Evolutionary conservation across 1,140 invertebrate genomes (phyloP).

Genomic region (Hycleus phaleratus): DNA sequence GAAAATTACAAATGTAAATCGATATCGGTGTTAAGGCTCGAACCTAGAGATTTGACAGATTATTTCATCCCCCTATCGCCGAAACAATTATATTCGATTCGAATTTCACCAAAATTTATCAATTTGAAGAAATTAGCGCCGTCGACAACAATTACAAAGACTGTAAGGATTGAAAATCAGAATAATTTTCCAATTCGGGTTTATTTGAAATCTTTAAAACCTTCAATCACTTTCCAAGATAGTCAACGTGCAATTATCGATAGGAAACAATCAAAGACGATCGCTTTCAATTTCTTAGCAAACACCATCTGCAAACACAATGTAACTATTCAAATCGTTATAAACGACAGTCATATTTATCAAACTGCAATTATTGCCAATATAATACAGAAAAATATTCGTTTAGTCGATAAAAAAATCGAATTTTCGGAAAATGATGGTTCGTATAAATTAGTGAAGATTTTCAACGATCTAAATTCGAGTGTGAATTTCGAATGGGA

Average conservation of each 20-base stretch:
- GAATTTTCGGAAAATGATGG: not conserved
- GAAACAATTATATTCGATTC: not conserved
- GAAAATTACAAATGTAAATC: not conserved
- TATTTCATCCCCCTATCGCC: not conserved
- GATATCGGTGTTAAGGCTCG: too few relatives aligned
- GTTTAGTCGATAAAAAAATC: not conserved
- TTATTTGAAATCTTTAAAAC: not conserved
- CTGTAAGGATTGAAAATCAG: not conserved
- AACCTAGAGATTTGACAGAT: not conserved
- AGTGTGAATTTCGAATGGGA: conserved; percentile 19
- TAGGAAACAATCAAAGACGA: not conserved
- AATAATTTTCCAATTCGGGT: conserved; percentile 2
- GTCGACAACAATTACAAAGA: not conserved
- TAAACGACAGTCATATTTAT: not conserved
- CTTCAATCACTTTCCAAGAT: not conserved
- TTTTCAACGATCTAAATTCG: conserved; percentile 24
- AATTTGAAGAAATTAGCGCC: not conserved
- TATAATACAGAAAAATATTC: not conserved
- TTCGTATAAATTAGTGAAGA: conserved; percentile 14
- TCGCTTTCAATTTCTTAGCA: not conserved
- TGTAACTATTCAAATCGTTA: not conserved
- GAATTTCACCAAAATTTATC: conserved; percentile 3
- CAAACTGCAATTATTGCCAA: not conserved
- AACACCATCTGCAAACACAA: not conserved
- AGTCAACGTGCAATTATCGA: not conserved